Conservation (phyloP, 2,888 invertebrate species). For the Linnaemya vulpina region DNA sequence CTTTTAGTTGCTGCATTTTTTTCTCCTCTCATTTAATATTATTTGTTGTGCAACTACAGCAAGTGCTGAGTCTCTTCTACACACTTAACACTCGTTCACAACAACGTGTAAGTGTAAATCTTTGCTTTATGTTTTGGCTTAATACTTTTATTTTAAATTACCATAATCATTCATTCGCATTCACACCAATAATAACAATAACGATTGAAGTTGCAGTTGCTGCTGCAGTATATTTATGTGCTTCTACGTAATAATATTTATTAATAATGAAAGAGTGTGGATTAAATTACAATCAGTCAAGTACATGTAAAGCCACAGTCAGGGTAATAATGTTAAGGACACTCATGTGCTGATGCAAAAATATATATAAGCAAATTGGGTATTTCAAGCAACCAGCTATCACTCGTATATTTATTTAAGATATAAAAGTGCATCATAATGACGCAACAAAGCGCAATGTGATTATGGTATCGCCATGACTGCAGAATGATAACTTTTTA, state of each 20-base stretch:
- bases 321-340: slow-evolving; percentile 47
- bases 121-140: slow-evolving; percentile 33
- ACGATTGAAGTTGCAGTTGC: slow-evolving; percentile 25
- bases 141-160: slow-evolving; percentile 49
- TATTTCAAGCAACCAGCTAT: neutral
- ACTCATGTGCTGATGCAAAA: neutral
- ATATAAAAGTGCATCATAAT: slow-evolving; percentile 5
- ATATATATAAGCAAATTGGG: no score
- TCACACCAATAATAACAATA: slow-evolving; percentile 41
- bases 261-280: slow-evolving; percentile 65
- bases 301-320: slow-evolving; percentile 61
- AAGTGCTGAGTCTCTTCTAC: slow-evolving; percentile 36
- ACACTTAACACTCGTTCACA: slow-evolving; percentile 48
- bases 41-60: slow-evolving; percentile 30
- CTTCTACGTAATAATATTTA: slow-evolving; percentile 67
- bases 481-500: neutral
- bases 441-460: neutral
- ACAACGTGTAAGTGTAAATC: slow-evolving; percentile 34
- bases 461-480: neutral
- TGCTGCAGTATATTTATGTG: slow-evolving; percentile 39
- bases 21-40: neutral
- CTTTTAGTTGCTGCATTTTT: slow-evolving; percentile 6
- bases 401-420: neutral
- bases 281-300: slow-evolving; percentile 68
- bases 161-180: slow-evolving; percentile 62